Base-by-base conservation (phyloP, 23 tunicate species). In the Ciona savignyi region DNA sequence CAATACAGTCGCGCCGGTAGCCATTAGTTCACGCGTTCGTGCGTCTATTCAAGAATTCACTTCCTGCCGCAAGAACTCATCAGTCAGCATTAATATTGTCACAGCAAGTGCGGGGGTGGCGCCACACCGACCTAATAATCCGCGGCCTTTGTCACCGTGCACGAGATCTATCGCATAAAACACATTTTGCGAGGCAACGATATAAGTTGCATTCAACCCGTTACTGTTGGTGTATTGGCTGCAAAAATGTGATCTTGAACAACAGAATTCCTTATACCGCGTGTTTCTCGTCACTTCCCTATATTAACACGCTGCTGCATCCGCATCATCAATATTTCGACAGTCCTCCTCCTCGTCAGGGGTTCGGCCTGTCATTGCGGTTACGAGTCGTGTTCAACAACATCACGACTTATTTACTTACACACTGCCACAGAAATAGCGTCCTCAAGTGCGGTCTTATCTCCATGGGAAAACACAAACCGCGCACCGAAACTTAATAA, bases 21-120 rank as follows among this genome's bases (percentile, higher is more conserved):
- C 11, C 56, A 15, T 9, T 15, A 42, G 56, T 42, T 42, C 56
- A 42, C 56, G 56, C 56, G n/a, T 42, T 42, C 15, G 56, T 42
- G 56, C 56, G 56, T 42, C 56, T 42, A 6, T 42, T 42, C 11
- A 42, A 42, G 56, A 15, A 15, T 42, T 42, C 15, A 42, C 15
- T 42, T 42, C 56, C 56, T 42, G 56, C 9, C 56, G 56, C 56
- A 42, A 42, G 56, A 15, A 42, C 56, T 42, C 56, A 42, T 42
- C 56, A 9, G 56, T 42, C 56, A 42, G 56, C 56, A 42, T 42
- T 42, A 42, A 42, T 42, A 42, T 42, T 42, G 56, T 42, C 56
- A 42, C 56, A 42, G 56, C 56, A 42, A 42, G 56, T 42, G 56
- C 56, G 56, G 56, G 56, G 56, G 56, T 42, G 56, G 56, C 56